Percentiles rank a stretch among this genome's conserved stretches.
Evolutionary conservation across 2,888 invertebrate genomes (phyloP).

Genomic region (Coleophora deauratella): DNA sequence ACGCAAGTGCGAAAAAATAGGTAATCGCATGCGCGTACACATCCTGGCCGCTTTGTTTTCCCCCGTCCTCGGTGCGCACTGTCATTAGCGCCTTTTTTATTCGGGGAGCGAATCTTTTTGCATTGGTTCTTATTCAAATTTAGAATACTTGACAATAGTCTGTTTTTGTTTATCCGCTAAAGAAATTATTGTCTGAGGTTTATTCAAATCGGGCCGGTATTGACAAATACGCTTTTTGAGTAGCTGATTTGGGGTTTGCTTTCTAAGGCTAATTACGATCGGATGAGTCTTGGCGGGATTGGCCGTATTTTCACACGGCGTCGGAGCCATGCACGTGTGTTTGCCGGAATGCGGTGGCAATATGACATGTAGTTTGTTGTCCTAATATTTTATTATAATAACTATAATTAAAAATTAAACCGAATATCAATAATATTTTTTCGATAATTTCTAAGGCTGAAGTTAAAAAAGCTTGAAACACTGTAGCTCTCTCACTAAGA

Average conservation of each 20-base stretch:
- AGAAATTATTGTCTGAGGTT: constrained; percentile 39
- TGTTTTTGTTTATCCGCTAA: constrained; percentile 66
- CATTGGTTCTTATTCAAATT: constrained; percentile 46
- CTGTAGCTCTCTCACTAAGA: no score
- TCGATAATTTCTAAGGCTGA: no score
- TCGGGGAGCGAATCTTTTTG: constrained; percentile 30
- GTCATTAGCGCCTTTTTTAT: constrained; percentile 63
- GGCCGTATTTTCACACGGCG: constrained; percentile 54
- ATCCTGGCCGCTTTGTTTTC: constrained; percentile 54
- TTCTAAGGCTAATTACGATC: constrained; percentile 49
- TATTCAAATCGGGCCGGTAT: constrained; percentile 33
- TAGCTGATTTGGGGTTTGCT: no score
- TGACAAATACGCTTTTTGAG: constrained; percentile 20
- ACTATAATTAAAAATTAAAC: background rate
- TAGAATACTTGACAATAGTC: constrained; percentile 40
- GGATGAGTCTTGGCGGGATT: constrained; percentile 44
- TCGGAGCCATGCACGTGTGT: constrained; percentile 30
- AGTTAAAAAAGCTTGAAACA: no score
- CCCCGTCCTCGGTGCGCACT: constrained; percentile 31
- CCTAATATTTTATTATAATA: background rate
- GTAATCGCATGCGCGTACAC: constrained; percentile 63
- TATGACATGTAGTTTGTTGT: background rate
- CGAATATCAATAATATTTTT: no score
- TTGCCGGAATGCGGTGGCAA: constrained; percentile 30
- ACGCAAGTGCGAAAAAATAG: constrained; percentile 59